Conservation (phyloP, 2,888 invertebrate species). For the Sminthurides aquaticus region DNA sequence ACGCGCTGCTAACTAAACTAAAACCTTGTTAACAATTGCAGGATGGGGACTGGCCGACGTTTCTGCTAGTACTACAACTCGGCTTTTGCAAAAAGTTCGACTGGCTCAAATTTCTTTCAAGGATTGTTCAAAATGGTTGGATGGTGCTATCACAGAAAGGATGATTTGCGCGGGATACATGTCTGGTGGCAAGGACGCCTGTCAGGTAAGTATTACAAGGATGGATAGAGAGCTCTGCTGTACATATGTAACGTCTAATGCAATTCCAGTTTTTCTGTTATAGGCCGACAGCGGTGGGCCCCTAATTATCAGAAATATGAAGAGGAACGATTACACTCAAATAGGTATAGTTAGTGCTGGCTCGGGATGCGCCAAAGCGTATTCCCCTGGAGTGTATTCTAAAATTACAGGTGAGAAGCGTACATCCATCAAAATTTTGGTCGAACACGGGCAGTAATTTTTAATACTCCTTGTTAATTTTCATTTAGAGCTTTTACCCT, state of each 20-base stretch:
- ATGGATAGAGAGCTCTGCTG: neutral
- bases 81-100: constrained; percentile 36
- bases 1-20: too few species aligned
- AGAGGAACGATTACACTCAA: constrained; percentile 30
- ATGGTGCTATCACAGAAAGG: constrained; percentile 25
- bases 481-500: too few species aligned
- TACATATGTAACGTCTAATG: neutral
- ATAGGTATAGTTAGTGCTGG: constrained; percentile 40
- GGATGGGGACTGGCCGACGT: constrained; percentile 34
- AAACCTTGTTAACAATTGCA: too few species aligned
- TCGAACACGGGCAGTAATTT: too few species aligned
- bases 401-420: constrained; percentile 33
- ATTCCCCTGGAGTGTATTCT: constrained; percentile 33
- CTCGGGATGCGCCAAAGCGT: constrained; percentile 33
- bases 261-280: neutral
- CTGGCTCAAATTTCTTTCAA: constrained; percentile 27
- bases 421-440: too few species aligned
- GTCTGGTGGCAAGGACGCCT: constrained; percentile 18
- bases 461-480: too few species aligned
- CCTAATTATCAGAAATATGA: neutral
- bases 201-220: constrained; percentile 8
- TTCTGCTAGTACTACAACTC: constrained; percentile 35
- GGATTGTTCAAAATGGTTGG: constrained; percentile 25
- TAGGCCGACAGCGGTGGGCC: constrained; percentile 25
- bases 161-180: constrained; percentile 30